Conservation (phyloP, 2,113 vertebrate species). For the Microtus oregoni region DNA sequence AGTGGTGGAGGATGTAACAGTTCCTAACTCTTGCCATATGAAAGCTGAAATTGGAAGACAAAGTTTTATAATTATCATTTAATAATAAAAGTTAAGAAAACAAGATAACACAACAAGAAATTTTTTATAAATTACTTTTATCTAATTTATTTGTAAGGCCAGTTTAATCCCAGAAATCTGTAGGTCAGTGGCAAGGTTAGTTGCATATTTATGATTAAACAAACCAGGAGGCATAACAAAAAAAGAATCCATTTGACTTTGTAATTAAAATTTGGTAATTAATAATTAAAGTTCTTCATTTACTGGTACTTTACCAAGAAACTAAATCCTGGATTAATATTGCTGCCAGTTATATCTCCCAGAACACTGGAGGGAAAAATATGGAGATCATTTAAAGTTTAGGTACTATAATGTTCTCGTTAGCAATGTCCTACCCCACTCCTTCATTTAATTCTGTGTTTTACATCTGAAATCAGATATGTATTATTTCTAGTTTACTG, state of each 20-base stretch:
- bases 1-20: not conserved
- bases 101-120: not conserved
- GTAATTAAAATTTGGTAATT: conserved; percentile 64
- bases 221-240: conserved; percentile 12
- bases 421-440: not conserved
- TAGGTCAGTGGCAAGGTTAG: not conserved
- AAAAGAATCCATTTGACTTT: conserved; percentile 22
- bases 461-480: conserved; percentile 30
- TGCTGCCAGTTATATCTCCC: conserved; percentile 51
- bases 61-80: not conserved
- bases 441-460: conserved; percentile 42
- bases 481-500: not conserved
- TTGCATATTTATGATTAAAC: conserved; percentile 42
- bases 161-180: not conserved
- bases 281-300: conserved; percentile 48
- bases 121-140: not conserved
- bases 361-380: conserved; percentile 41
- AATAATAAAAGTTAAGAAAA: not conserved
- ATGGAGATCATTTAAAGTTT: not conserved
- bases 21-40: not conserved
- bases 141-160: not conserved
- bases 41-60: conserved; percentile 4
- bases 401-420: conserved; percentile 28
- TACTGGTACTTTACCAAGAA: conserved; percentile 12
- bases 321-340: conserved; percentile 63